phyloP scores from a whole-genome alignment of 2,113 vertebrate genomes.

The Colossoma macropomum region DNA sequence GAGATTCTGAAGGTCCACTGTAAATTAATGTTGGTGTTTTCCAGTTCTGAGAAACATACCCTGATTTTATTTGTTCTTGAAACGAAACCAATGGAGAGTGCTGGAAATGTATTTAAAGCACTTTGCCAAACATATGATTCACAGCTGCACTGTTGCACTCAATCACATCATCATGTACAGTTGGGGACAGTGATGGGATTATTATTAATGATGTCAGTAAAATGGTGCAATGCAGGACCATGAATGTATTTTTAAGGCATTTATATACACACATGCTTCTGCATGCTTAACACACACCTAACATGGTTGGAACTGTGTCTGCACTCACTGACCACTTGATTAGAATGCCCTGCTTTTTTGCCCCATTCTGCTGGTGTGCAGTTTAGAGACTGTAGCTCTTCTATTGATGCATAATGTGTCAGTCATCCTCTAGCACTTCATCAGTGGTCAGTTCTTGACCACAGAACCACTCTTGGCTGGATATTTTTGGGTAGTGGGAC shows the following conservation, averaged over 20 bases:
- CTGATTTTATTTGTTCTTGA: background rate
- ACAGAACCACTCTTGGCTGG: too few relatives aligned
- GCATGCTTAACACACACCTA: background rate
- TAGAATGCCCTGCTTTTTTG: too few relatives aligned
- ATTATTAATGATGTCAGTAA: slow-evolving; percentile 15
- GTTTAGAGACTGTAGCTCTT: background rate
- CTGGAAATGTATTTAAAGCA: background rate
- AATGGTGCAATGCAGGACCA: background rate
- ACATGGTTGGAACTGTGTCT: background rate
- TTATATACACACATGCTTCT: background rate
- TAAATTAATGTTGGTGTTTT: background rate
- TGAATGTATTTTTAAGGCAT: background rate
- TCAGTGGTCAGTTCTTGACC: too few relatives aligned
- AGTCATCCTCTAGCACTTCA: background rate
- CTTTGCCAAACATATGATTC: background rate
- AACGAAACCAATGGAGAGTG: background rate
- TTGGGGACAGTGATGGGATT: slow-evolving; percentile 10
- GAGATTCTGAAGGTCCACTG: background rate
- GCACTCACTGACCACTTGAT: background rate
- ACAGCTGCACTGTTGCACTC: slow-evolving; percentile 18
- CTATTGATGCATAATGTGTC: too few relatives aligned
- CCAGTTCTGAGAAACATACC: background rate
- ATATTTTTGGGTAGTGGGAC: too few relatives aligned
- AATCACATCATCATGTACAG: slow-evolving; percentile 22
- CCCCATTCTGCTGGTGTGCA: background rate